These are phyloP conservation scores for Drosophila grimshawi DNA, from an alignment of 1,140 invertebrate species.

Conservation along the genomic window DNA sequence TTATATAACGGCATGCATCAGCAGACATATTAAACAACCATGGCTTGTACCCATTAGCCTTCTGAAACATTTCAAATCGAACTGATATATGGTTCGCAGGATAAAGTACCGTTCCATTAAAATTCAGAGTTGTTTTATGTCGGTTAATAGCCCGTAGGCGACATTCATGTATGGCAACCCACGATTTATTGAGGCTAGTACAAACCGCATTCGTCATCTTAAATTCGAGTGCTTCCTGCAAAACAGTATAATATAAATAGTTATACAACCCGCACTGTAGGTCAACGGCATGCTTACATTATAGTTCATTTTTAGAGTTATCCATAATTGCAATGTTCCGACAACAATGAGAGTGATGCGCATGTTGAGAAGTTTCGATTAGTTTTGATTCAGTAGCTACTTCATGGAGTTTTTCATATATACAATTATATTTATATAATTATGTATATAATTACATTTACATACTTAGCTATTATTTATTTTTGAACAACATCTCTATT, in stretches of 20 bases:
- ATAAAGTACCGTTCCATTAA: not conserved
- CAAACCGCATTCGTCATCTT: constrained; percentile 25
- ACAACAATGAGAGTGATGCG: not conserved
- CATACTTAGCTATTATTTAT: too few species aligned
- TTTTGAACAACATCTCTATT: too few species aligned
- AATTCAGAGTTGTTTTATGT: not conserved
- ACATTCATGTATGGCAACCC: constrained; percentile 15
- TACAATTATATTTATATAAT: too few species aligned
- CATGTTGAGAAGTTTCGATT: not conserved
- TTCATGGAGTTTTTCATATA: too few species aligned
- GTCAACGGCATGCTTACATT: not conserved
- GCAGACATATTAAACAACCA: not conserved
- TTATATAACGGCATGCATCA: constrained; percentile 1
- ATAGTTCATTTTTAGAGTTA: not conserved
- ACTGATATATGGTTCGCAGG: not conserved
- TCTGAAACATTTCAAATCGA: not conserved
- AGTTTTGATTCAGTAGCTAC: too few species aligned
- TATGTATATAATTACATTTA: too few species aligned
- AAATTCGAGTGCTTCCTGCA: not conserved
- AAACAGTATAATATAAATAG: not conserved
- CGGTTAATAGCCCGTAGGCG: constrained; percentile 16
- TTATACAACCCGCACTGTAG: too few species aligned
- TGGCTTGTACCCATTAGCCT: constrained; percentile 12
- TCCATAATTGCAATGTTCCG: not conserved
- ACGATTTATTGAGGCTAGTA: constrained; percentile 8